Base-by-base conservation (phyloP, 2,113 vertebrate genomes). In the Archocentrus centrarchus region DNA sequence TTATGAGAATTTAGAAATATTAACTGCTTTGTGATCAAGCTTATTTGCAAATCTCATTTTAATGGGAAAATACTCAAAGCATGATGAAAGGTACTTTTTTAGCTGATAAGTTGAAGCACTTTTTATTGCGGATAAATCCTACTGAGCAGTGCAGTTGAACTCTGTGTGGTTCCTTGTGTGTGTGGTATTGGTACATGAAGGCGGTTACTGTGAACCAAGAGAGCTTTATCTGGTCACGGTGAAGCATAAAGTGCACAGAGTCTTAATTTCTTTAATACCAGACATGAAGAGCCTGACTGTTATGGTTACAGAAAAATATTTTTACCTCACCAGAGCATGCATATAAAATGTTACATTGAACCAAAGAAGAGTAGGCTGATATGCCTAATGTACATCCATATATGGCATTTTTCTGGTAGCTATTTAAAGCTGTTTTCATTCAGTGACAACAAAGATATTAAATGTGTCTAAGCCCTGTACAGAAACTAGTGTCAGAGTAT, bases 251-350 rank as follows among this genome's bases (percentile, higher is more conserved):
- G 18, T 61, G 30, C 55, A 20, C 14, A 17, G 32, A 77, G 60
- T 76, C 66, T 63, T 63, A 10, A 59, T 63, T 81, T 89, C 68
- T 80, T 83, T 70, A 81, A 91, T 81, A 91, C 82, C 78, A 84
- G 87, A 91, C 79, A 24, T 82, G 63, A 87, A 85, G 53, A 89
- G 66, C 30, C 73, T 22, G 37, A 88, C 82, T 94, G 87, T 93
- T 94, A 89, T 93, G 88, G 89, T 93, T 90, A 92, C 91, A 91
- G 86, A 89, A 86, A 86, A 92, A 87, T 92, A 88, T 91, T 90
- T 93, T 88, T 84, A 82, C 88, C 32, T 87, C 88, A 84, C 79
- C 75, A 63, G 81, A 87, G 84, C 81, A 70, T 63, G 32, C 82
- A 66, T 85, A 88, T 91, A 83, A 93, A 92, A 92, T 83, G 59